Evolutionary conservation across 2,797 vertebrate genomes (phyloP).

Genomic region (Saxicola maurus): DNA sequence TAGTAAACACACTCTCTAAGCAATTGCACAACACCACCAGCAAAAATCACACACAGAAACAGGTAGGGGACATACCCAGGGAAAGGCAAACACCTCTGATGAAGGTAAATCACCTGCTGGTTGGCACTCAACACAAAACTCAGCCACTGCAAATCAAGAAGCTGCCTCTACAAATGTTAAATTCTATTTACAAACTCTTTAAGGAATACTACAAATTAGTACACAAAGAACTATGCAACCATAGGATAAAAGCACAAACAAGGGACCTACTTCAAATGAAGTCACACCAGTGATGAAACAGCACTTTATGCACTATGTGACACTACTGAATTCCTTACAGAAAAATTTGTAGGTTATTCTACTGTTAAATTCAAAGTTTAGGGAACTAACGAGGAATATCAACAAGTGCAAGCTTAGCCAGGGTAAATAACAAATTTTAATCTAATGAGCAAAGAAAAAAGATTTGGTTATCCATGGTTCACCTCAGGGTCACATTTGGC

Average conservation of each 20-base stretch:
- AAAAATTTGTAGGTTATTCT: background rate
- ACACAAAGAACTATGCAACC: background rate
- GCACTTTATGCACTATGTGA: background rate
- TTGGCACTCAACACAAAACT: background rate
- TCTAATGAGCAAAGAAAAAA: background rate
- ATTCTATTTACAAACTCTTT: background rate
- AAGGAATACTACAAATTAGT: background rate
- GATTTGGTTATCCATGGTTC: background rate
- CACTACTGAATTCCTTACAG: background rate
- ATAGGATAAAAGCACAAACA: background rate
- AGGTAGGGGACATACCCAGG: conserved; percentile 26
- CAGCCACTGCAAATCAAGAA: background rate
- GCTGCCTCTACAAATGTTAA: background rate
- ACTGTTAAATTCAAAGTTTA: background rate
- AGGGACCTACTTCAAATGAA: background rate
- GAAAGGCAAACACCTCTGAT: conserved; percentile 10
- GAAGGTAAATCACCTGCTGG: background rate
- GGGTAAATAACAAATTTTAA: background rate
- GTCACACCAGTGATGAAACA: background rate
- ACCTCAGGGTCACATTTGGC: background rate
- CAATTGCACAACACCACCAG: background rate
- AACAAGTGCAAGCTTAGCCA: background rate
- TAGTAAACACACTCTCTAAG: background rate
- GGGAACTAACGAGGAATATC: background rate
- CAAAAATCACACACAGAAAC: conserved; percentile 3